Evolutionary conservation across 2,888 invertebrate species (phyloP).

Genomic region (Thumatha senex): DNA sequence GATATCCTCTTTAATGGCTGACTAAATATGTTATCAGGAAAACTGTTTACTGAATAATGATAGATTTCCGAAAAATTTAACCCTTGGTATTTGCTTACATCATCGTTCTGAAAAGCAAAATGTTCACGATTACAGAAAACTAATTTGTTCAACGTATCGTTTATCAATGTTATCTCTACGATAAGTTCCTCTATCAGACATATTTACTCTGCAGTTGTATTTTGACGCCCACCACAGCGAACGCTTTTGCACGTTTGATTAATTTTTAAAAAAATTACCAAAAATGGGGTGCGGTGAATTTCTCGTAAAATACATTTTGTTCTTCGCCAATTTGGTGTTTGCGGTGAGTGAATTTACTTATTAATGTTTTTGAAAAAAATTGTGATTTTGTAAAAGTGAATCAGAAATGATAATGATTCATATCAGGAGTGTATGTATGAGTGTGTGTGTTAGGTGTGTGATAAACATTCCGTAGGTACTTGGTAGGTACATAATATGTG

Average conservation of each 20-base stretch:
- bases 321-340: conserved; percentile 89
- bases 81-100: neutral
- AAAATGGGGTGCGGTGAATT: conserved; percentile 79
- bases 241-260: neutral
- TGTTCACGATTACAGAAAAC: neutral
- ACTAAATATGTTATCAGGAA: neutral
- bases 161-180: neutral
- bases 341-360: conserved; percentile 84
- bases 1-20: too few species aligned
- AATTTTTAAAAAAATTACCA: conserved; percentile 1
- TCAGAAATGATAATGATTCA: neutral
- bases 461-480: too few species aligned
- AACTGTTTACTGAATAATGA: neutral
- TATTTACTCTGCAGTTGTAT: conserved; percentile 1
- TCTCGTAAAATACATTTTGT: conserved; percentile 89
- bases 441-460: neutral
- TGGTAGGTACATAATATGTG: too few species aligned
- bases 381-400: conserved; percentile 1
- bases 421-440: neutral
- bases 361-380: neutral
- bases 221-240: neutral
- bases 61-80: neutral
- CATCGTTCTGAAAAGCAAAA: neutral
- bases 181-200: conserved; percentile 2
- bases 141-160: neutral